These are phyloP conservation scores for Rattus rattus DNA, from an alignment of 2,113 vertebrate species.

Conservation along the genomic window DNA sequence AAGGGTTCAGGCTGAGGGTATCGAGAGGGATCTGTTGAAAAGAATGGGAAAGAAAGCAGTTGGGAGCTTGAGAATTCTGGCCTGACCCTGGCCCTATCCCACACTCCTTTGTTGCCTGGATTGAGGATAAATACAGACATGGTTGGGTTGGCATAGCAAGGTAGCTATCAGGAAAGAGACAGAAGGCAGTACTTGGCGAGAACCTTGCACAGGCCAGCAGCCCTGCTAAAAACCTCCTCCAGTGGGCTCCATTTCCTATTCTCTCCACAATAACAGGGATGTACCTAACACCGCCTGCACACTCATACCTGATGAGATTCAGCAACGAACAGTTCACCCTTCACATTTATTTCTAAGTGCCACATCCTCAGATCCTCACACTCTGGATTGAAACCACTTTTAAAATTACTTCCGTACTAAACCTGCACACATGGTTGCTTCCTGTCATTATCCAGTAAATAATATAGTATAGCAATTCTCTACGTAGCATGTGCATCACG, in stretches of 20 bases:
- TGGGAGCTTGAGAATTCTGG: not conserved
- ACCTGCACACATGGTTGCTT: not conserved
- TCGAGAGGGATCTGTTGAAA: not conserved
- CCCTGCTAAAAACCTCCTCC: not conserved
- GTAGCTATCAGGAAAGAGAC: not conserved
- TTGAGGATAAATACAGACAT: not conserved
- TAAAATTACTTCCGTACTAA: not conserved
- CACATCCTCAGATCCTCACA: not conserved
- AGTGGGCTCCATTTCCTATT: fast-evolving
- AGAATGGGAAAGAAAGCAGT: not conserved
- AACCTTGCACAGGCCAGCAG: not conserved
- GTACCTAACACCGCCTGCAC: not conserved
- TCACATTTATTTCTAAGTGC: not conserved
- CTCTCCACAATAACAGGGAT: not conserved
- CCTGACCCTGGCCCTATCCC: no score
- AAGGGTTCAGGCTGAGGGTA: not conserved
- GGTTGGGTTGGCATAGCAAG: not conserved
- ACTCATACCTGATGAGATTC: not conserved
- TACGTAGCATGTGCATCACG: no score
- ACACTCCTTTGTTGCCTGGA: not conserved
- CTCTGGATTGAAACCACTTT: not conserved
- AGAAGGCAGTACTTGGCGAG: not conserved
- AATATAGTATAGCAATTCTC: not conserved
- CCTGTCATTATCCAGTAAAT: no score
- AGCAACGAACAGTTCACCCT: not conserved